These are phyloP conservation scores for Cryptoprocta ferox DNA, from an alignment of 2,797 vertebrate species.

Conservation along the genomic window DNA sequence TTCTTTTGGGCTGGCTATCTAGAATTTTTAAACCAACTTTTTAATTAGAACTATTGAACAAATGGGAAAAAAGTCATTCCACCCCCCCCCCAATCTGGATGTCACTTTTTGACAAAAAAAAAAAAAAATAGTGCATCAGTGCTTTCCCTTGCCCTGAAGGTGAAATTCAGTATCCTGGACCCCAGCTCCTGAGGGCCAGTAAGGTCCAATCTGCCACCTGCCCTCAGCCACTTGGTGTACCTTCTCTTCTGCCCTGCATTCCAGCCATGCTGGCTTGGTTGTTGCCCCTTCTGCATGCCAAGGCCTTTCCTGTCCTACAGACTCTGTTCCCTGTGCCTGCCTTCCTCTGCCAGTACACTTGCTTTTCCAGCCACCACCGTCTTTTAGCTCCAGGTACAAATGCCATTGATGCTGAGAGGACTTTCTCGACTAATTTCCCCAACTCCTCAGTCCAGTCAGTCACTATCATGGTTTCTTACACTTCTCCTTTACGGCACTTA, in stretches of 20 bases:
- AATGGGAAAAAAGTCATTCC: not conserved
- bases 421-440: not conserved
- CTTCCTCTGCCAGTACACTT: not conserved
- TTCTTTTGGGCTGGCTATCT: not conserved
- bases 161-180: not conserved
- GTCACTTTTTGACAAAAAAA: not conserved
- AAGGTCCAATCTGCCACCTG: too few relatives aligned
- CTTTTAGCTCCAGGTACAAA: not conserved
- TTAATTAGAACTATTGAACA: not conserved
- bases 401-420: not conserved
- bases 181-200: rapidly evolving
- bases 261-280: not conserved
- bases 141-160: not conserved
- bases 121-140: not conserved
- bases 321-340: not conserved
- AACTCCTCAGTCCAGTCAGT: not conserved
- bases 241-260: not conserved
- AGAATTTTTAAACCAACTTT: not conserved
- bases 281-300: not conserved
- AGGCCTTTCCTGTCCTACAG: not conserved
- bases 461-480: not conserved
- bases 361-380: not conserved
- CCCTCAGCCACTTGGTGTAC: not conserved
- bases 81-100: not conserved
- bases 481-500: not conserved